These are phyloP conservation scores for Oxyura jamaicensis DNA, from an alignment of 2,113 vertebrate species.

Conservation along the genomic window DNA sequence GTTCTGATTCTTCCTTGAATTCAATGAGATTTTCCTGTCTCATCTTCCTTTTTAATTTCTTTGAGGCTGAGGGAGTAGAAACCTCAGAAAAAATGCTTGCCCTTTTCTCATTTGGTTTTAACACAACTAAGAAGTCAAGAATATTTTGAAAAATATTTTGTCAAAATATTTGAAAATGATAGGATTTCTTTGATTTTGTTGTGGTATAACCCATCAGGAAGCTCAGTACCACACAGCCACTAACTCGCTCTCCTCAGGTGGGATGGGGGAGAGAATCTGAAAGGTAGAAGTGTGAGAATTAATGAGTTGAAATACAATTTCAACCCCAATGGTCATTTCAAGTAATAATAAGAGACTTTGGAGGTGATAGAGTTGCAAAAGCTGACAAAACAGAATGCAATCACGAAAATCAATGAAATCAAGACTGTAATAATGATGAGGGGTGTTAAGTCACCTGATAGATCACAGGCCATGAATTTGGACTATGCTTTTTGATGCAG, in stretches of 20 bases:
- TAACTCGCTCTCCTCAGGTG: no score
- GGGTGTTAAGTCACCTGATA: slow-evolving; percentile 21
- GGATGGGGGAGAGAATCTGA: no score
- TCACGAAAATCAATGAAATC: slow-evolving; percentile 45
- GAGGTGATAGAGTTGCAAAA: not conserved
- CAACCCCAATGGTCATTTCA: not conserved
- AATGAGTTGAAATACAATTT: no score
- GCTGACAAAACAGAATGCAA: slow-evolving; percentile 35
- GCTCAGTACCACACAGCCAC: no score
- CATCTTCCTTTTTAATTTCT: not conserved
- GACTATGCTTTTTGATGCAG: not conserved
- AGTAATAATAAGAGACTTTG: not conserved
- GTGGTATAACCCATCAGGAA: no score
- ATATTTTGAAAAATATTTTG: not conserved
- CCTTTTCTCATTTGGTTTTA: not conserved
- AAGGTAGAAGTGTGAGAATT: no score
- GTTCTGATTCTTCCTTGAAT: not conserved
- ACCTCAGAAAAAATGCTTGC: not conserved
- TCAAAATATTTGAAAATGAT: not conserved
- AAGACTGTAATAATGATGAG: not conserved
- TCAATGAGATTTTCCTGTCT: not conserved
- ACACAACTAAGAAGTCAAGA: not conserved
- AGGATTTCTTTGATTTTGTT: not conserved
- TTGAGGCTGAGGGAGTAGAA: not conserved
- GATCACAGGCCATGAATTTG: slow-evolving; percentile 2